Base-by-base conservation (phyloP, 2,113 vertebrate species). In the Engraulis encrasicolus region DNA sequence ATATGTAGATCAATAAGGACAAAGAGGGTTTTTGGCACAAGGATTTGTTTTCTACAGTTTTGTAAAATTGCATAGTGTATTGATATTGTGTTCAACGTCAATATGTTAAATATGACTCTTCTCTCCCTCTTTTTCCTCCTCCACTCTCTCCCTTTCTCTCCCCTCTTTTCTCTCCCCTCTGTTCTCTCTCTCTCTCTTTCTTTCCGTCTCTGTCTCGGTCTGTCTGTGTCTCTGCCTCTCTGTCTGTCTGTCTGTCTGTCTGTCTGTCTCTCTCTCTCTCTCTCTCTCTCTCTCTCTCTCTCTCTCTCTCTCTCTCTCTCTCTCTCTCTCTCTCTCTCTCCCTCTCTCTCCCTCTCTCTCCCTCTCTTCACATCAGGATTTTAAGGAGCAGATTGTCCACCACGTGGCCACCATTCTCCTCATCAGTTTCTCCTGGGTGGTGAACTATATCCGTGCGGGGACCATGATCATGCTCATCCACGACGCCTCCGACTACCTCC, bases 331-430 rank as follows among this genome's bases (percentile, higher is more conserved):
- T 81, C n/a, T 34, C 36, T 20, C 19, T 58, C 11, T 54, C 23
- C 23, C 36, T 38, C 34, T 50, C 52, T 27, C 52, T 15, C n/a
- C 23, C 20, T 48, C 71, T 37, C 58, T 78, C 31, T 34, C 9
- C 66, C 20, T 54, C 2, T 31, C 58, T 77, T 20, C 50, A 78
- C 66, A 18, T 36, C 88, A 99, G 98, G 98, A 99, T 84, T 99
- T 99, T 90, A 97, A 97, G 84, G 98, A 99, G 66, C 98, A 99
- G 87, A 95, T 99, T 58, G 91, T 99, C 92, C 98, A 98, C 92
- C 98, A 99, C 0, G 92, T 98, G 0, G 97, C 97, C 90, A 99
- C 98, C 83, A 98, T 98, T 77, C 79, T 95, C 80, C 95, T 99
- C 86, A 96, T 99, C 86, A 94, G 96, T 86, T 99, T 99, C 92